Conservation (phyloP, 2,888 invertebrate species). For the Meghimatium bilineatum region DNA sequence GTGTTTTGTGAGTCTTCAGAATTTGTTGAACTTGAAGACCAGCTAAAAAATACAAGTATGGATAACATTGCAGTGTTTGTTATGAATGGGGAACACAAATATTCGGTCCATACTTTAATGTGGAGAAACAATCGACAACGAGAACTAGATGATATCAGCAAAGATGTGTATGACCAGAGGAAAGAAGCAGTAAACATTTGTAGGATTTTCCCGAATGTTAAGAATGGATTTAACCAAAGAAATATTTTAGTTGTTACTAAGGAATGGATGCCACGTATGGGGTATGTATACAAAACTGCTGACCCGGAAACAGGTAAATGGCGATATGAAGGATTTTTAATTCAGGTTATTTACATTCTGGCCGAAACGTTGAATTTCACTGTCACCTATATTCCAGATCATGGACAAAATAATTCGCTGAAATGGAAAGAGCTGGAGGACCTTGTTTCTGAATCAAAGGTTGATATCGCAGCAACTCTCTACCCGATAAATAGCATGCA, state of each 20-base stretch:
- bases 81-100: not conserved
- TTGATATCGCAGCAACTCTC: not conserved
- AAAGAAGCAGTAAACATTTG: not conserved
- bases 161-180: not conserved
- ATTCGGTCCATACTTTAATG: not conserved
- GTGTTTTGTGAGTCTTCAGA: not conserved
- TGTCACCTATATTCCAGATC: not conserved
- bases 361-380: not conserved
- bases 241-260: not conserved
- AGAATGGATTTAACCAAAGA: not conserved
- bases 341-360: not conserved
- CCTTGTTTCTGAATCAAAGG: not conserved
- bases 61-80: not conserved
- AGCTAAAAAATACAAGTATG: not conserved
- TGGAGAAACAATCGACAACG: not conserved
- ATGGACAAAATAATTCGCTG: not conserved
- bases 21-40: not conserved
- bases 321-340: not conserved
- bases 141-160: not conserved
- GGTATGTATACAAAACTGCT: not conserved
- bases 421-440: not conserved
- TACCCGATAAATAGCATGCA: not conserved
- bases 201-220: not conserved
- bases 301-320: not conserved
- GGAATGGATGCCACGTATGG: not conserved